phyloP scores from a whole-genome alignment of 1,140 invertebrate genomes.

The Mylabris phalerata region DNA sequence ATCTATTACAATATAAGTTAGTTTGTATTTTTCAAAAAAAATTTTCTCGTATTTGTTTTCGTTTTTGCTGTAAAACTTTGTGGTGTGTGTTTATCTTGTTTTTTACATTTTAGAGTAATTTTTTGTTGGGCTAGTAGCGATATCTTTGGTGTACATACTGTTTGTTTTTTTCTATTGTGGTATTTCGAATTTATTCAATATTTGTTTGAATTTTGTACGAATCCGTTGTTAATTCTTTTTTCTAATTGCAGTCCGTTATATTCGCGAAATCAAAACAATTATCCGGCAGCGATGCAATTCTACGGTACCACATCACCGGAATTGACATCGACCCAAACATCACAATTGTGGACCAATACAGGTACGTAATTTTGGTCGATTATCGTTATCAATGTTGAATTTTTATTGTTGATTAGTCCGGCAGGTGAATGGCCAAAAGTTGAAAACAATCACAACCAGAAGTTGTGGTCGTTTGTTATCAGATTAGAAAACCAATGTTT shows the following conservation, averaged over 20 bases:
- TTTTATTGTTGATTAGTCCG: too few relatives aligned
- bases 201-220: too few relatives aligned
- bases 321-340: constrained; percentile 24
- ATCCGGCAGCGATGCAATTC: constrained; percentile 23
- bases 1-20: constrained; percentile 33
- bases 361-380: constrained; percentile 23
- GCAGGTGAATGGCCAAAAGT: too few relatives aligned
- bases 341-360: constrained; percentile 36
- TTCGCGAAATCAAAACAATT: constrained; percentile 23
- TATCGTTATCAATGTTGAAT: too few relatives aligned
- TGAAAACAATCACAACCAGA: too few relatives aligned
- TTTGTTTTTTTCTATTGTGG: not conserved
- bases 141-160: not conserved
- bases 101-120: not conserved
- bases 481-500: too few relatives aligned
- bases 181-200: not conserved
- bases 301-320: constrained; percentile 36
- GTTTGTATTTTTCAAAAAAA: constrained; percentile 9
- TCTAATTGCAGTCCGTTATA: constrained; percentile 33
- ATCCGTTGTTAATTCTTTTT: too few relatives aligned
- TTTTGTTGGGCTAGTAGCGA: not conserved
- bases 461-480: too few relatives aligned
- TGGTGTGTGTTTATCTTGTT: not conserved
- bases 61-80: constrained; percentile 5
- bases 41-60: not conserved